Evolutionary conservation across 2,797 vertebrate genomes (phyloP).

Genomic region (Sebastiscus tertius): DNA sequence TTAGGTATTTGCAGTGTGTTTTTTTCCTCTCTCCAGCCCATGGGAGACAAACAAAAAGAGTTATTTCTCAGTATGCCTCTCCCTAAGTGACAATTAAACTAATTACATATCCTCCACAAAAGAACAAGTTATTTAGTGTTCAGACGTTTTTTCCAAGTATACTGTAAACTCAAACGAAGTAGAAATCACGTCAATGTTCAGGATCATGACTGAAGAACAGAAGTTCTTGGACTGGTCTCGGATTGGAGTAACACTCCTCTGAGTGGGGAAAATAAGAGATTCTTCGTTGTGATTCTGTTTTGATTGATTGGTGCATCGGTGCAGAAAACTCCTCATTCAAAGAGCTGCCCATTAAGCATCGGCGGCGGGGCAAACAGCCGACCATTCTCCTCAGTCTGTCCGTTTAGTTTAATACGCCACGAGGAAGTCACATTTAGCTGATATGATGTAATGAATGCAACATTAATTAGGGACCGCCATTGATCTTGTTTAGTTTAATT

Average conservation of each 20-base stretch:
- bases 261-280: neutral
- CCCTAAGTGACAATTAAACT: conserved; percentile 66
- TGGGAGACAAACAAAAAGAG: conserved; percentile 58
- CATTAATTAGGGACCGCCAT: conserved; percentile 19
- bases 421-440: conserved; percentile 10
- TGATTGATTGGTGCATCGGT: neutral
- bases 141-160: conserved; percentile 20
- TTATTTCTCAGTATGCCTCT: conserved; percentile 55
- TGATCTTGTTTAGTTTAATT: conserved; percentile 40
- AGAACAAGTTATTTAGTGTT: conserved; percentile 55
- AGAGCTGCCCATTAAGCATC: neutral
- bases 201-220: neutral
- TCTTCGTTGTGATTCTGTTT: neutral
- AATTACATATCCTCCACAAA: conserved; percentile 58
- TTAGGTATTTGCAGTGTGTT: conserved; percentile 58
- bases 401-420: neutral
- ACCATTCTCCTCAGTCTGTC: neutral
- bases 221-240: neutral
- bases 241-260: neutral
- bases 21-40: conserved; percentile 28
- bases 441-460: neutral
- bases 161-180: conserved; percentile 10
- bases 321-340: conserved; percentile 3
- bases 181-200: conserved; percentile 11
- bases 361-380: neutral